Base-by-base conservation (phyloP, 2,888 invertebrate species). In the Ornithoptera alexandrae region DNA sequence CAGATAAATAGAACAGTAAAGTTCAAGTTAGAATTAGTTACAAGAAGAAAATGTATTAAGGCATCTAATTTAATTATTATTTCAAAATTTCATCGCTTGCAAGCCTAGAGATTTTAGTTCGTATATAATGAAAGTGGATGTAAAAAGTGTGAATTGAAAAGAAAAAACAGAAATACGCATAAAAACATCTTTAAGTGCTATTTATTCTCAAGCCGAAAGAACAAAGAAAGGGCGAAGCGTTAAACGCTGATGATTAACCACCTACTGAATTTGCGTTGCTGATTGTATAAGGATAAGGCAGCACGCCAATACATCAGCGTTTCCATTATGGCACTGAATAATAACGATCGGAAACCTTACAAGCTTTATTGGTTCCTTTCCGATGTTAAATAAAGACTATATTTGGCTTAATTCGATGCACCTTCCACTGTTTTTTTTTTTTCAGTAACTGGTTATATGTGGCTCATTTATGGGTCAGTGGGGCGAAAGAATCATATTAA, bases 181-280 rank as follows among this genome's bases (percentile, higher is more conserved):
- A 17, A 60, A 60, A 60, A 60, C 30, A 60, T 61, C 17, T 17
- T 30, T 63, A 63, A 36, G 36, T 8, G 17, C 8, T 50, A 36
- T 24, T 56, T 42, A 60, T 66, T 7, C 8, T n/a, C n/a, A 24
- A 64, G 24, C 12, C 50, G 61, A 39, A 59, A 61, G 65, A 71
- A 74, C 74, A 74, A 76, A 76, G 74, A 72, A 72, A 71, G 64
- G 72, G 72, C 70, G 71, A 7, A 30, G 24, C 22, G 56, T 65
- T 65, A 65, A 69, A 36, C 18, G 46, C 30, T 36, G 30, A 65
- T 69, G 58, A 65, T 69, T 65, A 58, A 69, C 56, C 46, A 36
- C 57, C 69, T 66, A 62, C 50, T 62, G 62, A 65, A 65, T 62
- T 62, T 46, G 39, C 65, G 53, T n/a, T 57, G 64, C 59, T n/a